These are phyloP conservation scores for Bombus vancouverensis DNA, from an alignment of 1,140 invertebrate genomes.

Conservation along the genomic window DNA sequence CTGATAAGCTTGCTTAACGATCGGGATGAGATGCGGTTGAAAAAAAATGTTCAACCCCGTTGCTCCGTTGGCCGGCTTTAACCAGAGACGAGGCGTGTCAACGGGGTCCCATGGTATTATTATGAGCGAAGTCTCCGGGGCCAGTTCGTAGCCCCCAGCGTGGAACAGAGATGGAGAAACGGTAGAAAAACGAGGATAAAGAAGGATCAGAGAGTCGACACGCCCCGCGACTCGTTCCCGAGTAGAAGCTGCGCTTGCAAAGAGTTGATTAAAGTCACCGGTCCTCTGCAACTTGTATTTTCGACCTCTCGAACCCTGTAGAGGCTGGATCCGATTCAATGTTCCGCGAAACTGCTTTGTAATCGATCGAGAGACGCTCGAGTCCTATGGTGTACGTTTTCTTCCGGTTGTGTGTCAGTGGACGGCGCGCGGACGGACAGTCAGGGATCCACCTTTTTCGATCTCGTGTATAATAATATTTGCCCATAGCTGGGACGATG, in stretches of 20 bases:
- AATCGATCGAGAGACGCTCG: conserved; percentile 59
- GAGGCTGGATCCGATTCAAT: conserved; percentile 61
- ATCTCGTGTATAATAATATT: conserved; percentile 47
- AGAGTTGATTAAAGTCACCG: conserved; percentile 68
- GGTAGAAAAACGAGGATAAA: conserved; percentile 2
- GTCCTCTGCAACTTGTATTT: conserved; percentile 62
- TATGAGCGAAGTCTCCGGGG: conserved; percentile 50
- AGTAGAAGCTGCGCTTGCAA: conserved; percentile 56
- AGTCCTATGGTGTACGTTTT: conserved; percentile 33
- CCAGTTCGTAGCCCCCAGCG: conserved; percentile 18
- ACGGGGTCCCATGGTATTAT: conserved; percentile 64
- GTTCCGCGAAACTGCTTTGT: conserved; percentile 65
- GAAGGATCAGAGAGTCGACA: conserved; percentile 38
- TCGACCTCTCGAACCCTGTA: conserved; percentile 42
- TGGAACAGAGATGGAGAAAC: conserved; percentile 1
- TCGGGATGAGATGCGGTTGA: not conserved
- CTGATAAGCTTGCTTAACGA: conserved; percentile 38
- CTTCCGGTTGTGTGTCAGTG: conserved; percentile 56
- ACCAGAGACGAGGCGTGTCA: conserved; percentile 64
- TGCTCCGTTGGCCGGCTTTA: conserved; percentile 53
- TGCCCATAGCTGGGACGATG: conserved; percentile 38
- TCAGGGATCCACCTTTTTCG: conserved; percentile 46
- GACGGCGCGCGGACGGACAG: conserved; percentile 8
- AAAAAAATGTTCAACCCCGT: conserved; percentile 7
- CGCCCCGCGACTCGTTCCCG: conserved; percentile 57